Conservation (phyloP, 1,140 invertebrate genomes). For the Macrosteles quadrilineatus region DNA sequence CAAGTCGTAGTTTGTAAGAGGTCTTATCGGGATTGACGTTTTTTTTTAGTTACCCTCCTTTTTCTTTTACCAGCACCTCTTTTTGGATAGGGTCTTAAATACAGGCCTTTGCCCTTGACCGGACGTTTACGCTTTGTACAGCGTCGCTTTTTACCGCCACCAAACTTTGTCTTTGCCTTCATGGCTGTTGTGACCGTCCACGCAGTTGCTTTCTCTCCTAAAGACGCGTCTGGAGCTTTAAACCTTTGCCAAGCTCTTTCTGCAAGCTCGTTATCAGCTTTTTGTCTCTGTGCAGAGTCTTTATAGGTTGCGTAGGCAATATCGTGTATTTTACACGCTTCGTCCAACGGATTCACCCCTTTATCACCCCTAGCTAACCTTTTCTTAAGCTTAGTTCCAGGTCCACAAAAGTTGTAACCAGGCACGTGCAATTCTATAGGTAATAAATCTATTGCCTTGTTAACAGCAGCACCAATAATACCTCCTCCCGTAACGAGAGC, state of each 20-base stretch:
- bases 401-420: constrained; percentile 44
- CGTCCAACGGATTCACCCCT: too few species aligned
- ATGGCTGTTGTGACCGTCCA: too few species aligned
- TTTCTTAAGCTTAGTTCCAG: too few species aligned
- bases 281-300: too few species aligned
- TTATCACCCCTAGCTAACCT: too few species aligned
- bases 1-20: constrained; percentile 16
- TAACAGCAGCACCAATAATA: constrained; percentile 37
- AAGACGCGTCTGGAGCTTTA: too few species aligned
- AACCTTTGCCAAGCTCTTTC: constrained; percentile 47
- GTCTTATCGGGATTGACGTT: neutral
- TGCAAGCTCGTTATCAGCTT: too few species aligned
- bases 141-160: neutral
- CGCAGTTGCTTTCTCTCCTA: too few species aligned
- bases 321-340: constrained; percentile 43
- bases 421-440: constrained; percentile 44
- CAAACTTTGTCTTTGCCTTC: too few species aligned
- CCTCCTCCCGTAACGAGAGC: neutral
- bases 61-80: constrained; percentile 24
- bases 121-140: neutral
- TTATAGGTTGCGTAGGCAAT: constrained; percentile 30
- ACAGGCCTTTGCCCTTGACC: too few species aligned
- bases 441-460: too few species aligned
- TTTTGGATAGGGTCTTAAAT: too few species aligned
- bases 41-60: constrained; percentile 24